These are phyloP conservation scores for Ecdyonurus torrentis DNA, from an alignment of 2,888 invertebrate species.

Conservation along the genomic window DNA sequence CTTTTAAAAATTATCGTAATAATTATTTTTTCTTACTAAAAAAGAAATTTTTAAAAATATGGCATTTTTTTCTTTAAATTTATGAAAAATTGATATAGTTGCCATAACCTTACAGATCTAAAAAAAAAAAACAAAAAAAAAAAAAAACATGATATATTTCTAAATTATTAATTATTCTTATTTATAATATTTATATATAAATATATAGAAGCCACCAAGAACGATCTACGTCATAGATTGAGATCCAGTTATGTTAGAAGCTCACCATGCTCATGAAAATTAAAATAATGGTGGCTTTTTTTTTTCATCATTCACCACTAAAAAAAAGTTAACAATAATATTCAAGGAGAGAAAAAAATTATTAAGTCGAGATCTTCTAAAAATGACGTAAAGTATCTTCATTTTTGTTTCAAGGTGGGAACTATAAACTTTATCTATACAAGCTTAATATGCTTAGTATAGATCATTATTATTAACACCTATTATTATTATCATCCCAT, in stretches of 20 bases:
- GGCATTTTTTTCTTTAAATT: too few relatives aligned
- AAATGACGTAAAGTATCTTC: background rate
- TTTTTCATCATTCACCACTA: background rate
- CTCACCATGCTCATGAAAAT: too few relatives aligned
- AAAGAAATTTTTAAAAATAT: too few relatives aligned
- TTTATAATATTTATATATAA: too few relatives aligned
- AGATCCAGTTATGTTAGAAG: background rate
- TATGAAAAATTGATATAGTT: too few relatives aligned
- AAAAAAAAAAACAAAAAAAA: too few relatives aligned
- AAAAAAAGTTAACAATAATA: background rate
- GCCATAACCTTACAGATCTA: too few relatives aligned
- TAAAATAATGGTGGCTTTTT: background rate
- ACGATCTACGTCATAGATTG: background rate
- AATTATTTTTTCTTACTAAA: too few relatives aligned
- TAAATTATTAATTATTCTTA: too few relatives aligned
- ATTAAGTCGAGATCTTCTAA: background rate
- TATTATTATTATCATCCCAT: background rate
- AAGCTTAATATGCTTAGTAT: background rate
- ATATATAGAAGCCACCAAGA: background rate
- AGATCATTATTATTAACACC: background rate
- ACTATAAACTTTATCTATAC: background rate
- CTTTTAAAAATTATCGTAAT: too few relatives aligned
- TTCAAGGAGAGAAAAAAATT: background rate
- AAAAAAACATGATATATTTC: too few relatives aligned
- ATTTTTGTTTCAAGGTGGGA: background rate